Evolutionary conservation across 2,113 vertebrate genomes (phyloP).

Genomic region (Solenodon paradoxus): DNA sequence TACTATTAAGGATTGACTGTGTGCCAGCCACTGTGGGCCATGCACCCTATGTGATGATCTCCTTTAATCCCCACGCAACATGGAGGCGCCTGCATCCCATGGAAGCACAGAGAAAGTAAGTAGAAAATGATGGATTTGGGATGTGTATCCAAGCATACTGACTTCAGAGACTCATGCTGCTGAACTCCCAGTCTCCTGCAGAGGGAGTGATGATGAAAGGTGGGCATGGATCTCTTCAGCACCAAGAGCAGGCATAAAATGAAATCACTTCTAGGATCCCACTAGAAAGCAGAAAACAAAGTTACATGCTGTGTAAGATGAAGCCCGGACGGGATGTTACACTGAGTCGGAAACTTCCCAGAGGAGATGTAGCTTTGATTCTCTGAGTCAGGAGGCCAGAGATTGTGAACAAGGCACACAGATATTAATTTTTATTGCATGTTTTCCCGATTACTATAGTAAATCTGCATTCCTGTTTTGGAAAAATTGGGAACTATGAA

Average conservation of each 20-base stretch:
- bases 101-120: background rate
- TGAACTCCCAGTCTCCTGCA: background rate
- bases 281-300: background rate
- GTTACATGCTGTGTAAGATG: background rate
- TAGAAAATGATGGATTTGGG: background rate
- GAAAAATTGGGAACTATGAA: constrained; percentile 1
- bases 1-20: background rate
- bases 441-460: background rate
- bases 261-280: background rate
- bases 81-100: background rate
- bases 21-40: background rate
- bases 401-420: background rate
- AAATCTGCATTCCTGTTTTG: background rate
- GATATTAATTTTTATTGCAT: background rate
- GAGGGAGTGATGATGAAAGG: background rate
- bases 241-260: background rate
- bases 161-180: background rate
- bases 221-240: background rate
- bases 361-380: too few relatives aligned
- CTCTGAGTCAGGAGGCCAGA: background rate
- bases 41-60: background rate
- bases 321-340: background rate
- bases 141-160: background rate
- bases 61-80: background rate
- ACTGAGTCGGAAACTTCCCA: background rate